Percentiles rank a stretch among this genome's conserved stretches.
These are phyloP conservation scores for Acropternis orthonyx DNA, from an alignment of 2,797 vertebrate species.

Conservation along the genomic window DNA sequence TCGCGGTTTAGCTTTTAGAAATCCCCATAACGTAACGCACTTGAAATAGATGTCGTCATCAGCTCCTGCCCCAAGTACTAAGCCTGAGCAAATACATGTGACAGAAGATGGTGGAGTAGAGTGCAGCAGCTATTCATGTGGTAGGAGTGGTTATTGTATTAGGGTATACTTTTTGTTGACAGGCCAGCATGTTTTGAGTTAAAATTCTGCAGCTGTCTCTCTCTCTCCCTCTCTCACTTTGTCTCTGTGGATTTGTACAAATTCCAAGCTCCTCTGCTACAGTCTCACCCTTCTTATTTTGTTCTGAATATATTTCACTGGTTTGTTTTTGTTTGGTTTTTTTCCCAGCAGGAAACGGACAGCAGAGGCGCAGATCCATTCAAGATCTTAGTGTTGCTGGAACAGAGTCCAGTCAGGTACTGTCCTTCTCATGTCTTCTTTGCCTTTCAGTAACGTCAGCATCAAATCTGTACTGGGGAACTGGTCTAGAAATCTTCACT, in stretches of 20 bases:
- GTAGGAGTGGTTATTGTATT: slow-evolving; percentile 77
- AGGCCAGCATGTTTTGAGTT: slow-evolving; percentile 76
- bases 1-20: slow-evolving; percentile 72
- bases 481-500: neutral
- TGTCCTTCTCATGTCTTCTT: neutral
- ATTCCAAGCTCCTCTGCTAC: slow-evolving; percentile 74
- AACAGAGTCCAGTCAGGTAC: slow-evolving; percentile 93
- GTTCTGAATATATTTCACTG: slow-evolving; percentile 63
- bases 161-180: slow-evolving; percentile 71
- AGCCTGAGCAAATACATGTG: slow-evolving; percentile 74
- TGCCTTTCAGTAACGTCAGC: slow-evolving; percentile 21
- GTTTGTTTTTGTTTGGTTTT: slow-evolving; percentile 64
- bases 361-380: slow-evolving; percentile 93
- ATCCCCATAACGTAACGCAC: slow-evolving; percentile 79
- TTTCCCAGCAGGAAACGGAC: slow-evolving; percentile 85
- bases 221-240: slow-evolving; percentile 32
- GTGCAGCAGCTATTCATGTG: slow-evolving; percentile 73
- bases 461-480: neutral
- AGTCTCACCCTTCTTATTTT: slow-evolving; percentile 62
- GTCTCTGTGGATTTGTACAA: slow-evolving; percentile 73
- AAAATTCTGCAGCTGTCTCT: slow-evolving; percentile 82
- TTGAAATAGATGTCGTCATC: slow-evolving; percentile 85
- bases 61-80: slow-evolving; percentile 71
- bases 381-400: slow-evolving; percentile 91
- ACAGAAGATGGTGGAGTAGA: slow-evolving; percentile 80